Evolutionary conservation across 2,888 invertebrate genomes (phyloP), one percentile per base, ranked within the genome.

Genomic region (Morpho helenor): DNA sequence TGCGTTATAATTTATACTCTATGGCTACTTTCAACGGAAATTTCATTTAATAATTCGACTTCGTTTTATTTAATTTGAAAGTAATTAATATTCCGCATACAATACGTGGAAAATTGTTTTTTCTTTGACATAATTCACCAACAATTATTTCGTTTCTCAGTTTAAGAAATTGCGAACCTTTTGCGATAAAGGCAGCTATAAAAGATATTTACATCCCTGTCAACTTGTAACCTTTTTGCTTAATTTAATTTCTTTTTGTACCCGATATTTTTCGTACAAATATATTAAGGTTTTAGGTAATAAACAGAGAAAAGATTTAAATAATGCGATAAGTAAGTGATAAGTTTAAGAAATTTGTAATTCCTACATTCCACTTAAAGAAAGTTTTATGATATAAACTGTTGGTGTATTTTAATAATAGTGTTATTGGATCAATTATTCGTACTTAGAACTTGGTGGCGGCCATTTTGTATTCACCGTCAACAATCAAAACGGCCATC

Each of bases 361-460:
- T 64, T 75, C 73, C 70, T 76, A 79, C 80, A 80, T 80, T 80
- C 79, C 78, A 80, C 63, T 68, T 67, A 68, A 68, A 67, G 62
- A 64, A 67, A 66, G 58, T 61, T 66, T 66, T 65, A 68, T 61
- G 61, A 61, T 66, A 65, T 60, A 53, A 71, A 72, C 67, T 79
- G 72, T 76, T 75, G 72, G 71, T 68, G 70, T 76, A 71, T 68
- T 72, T 66, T 73, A 74, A 70, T 67, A 67, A 68, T 72, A 74
- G 68, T 69, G 64, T 70, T 79, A 79, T 76, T 66, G 79, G 81
- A 85, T 81, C 84, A 87, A 87, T 86, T 86, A 85, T 80, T 86
- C 77, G 84, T 87, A 87, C 82, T 86, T 85, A 84, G 78, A 70
- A 67, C 76, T 76, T 76, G 73, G 67, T 64, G 83, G 77, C 80